Evolutionary conservation across 2,797 vertebrate genomes (phyloP).

Genomic region (Lemur catta): DNA sequence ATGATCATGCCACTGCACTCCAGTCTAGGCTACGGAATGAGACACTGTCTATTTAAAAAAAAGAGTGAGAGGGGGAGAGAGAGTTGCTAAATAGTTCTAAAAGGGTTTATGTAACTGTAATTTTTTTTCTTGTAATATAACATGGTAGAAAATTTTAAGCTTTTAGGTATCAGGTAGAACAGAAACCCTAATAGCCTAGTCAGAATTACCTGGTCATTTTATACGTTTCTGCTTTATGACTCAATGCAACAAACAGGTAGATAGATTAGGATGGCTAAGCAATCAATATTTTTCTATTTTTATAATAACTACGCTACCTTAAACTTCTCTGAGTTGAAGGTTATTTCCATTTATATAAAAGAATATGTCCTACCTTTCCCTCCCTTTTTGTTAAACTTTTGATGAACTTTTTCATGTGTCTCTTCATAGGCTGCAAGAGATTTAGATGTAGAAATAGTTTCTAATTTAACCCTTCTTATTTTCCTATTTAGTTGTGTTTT

Average conservation of each 20-base stretch:
- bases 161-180: background rate
- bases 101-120: background rate
- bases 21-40: no score
- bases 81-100: background rate
- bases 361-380: background rate
- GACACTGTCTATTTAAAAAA: no score
- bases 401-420: slow-evolving; percentile 22
- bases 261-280: background rate
- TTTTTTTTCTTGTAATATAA: background rate
- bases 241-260: background rate
- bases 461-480: slow-evolving; percentile 60
- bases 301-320: background rate
- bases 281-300: background rate
- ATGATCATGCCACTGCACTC: no score
- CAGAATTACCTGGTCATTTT: slow-evolving; percentile 7
- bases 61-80: no score
- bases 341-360: slow-evolving; percentile 3
- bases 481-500: slow-evolving; percentile 75
- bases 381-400: slow-evolving; percentile 3
- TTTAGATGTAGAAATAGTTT: slow-evolving; percentile 22
- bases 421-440: background rate
- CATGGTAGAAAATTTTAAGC: background rate
- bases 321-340: background rate
- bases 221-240: slow-evolving; percentile 24
- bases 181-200: background rate